phyloP scores from a whole-genome alignment of 2,888 invertebrate species.

The Nyleta sp. region DNA sequence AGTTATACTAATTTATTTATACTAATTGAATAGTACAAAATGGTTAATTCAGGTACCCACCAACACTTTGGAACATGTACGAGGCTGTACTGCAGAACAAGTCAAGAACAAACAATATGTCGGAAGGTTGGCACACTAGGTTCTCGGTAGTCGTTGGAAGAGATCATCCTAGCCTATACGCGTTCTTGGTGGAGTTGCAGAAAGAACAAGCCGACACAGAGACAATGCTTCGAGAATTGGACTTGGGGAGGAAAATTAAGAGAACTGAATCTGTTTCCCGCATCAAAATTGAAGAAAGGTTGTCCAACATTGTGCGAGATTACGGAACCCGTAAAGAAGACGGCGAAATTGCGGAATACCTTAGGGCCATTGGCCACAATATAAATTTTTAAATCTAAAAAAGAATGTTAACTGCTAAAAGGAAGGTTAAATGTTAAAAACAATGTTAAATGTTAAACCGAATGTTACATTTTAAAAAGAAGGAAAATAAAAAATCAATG shows the following conservation, averaged over 20 bases:
- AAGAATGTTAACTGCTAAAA: no score
- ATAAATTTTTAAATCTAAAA: conserved; percentile 3
- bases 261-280: no score
- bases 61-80: background rate
- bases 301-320: no score
- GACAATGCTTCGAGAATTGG: background rate
- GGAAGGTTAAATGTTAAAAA: no score
- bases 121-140: conserved; percentile 22
- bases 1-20: no score
- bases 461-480: background rate
- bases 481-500: no score
- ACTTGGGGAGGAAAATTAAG: no score
- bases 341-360: conserved; percentile 1
- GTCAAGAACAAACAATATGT: conserved; percentile 5
- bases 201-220: conserved; percentile 20
- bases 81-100: background rate
- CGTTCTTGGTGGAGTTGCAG: conserved; percentile 1
- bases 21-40: no score
- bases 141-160: conserved; percentile 1
- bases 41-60: no score
- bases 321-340: no score
- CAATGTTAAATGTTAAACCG: no score
- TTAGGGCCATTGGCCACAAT: conserved; percentile 10
- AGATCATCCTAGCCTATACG: conserved; percentile 10
- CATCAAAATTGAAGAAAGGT: no score